Conservation (phyloP, 2,113 vertebrate species). For the Brienomyrus longianalis region DNA sequence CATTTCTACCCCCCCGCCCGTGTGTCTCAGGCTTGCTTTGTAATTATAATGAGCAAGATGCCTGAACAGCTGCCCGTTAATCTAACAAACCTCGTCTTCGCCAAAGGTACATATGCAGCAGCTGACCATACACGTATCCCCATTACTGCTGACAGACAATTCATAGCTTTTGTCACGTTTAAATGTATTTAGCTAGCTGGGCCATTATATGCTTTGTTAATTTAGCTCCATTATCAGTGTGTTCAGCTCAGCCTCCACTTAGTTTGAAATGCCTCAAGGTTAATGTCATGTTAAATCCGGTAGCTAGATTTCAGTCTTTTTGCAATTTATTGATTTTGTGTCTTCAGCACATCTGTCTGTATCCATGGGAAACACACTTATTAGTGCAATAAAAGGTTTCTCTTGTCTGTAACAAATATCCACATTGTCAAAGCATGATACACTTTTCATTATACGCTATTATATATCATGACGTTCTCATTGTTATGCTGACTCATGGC, state of each 20-base stretch:
- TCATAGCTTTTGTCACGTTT: neutral
- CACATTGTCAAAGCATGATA: neutral
- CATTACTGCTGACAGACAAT: neutral
- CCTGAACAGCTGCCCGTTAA: neutral
- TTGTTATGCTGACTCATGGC: neutral
- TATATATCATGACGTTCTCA: neutral
- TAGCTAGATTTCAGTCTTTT: neutral
- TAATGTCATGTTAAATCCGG: neutral
- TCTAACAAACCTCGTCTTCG: neutral
- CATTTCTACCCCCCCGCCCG: neutral
- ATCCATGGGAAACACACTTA: neutral
- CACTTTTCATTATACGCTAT: neutral
- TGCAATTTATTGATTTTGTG: neutral
- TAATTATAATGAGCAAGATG: constrained; percentile 6
- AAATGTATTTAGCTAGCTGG: neutral
- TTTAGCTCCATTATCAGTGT: neutral
- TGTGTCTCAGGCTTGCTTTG: neutral
- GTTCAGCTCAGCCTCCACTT: neutral
- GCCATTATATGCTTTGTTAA: neutral
- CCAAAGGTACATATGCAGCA: neutral
- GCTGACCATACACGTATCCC: neutral
- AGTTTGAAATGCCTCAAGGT: neutral
- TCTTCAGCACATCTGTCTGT: neutral
- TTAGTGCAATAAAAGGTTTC: neutral
- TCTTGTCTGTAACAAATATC: neutral